phyloP scores from a whole-genome alignment of 2,888 invertebrate species.

The Periphyllus acericola region DNA sequence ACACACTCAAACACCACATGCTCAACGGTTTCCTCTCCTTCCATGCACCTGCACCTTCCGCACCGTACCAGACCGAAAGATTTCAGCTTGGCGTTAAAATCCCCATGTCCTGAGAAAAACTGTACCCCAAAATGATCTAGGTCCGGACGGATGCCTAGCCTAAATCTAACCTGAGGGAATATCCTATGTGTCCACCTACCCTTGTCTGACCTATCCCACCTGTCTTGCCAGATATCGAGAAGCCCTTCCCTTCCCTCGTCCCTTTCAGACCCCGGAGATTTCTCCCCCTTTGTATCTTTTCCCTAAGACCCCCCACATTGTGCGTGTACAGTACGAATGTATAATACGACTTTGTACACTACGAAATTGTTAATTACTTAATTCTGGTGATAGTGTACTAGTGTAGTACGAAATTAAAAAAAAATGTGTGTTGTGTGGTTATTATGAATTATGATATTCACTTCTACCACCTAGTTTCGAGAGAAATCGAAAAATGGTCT shows the following conservation, averaged over 20 bases:
- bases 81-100: conserved; percentile 11
- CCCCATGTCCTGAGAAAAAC: conserved; percentile 18
- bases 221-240: background rate
- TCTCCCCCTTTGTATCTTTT: background rate
- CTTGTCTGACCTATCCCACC: background rate
- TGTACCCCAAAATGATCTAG: background rate
- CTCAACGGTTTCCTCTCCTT: background rate
- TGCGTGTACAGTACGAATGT: no score
- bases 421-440: no score
- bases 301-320: no score
- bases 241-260: background rate
- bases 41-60: background rate
- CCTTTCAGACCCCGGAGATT: background rate
- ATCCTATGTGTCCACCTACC: conserved; percentile 3
- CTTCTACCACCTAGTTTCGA: no score
- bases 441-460: no score
- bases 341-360: no score
- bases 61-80: background rate
- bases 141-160: background rate
- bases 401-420: no score
- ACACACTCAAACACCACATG: background rate
- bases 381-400: no score
- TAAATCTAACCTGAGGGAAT: background rate
- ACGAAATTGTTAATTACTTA: no score
- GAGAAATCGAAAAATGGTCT: no score